Conservation (phyloP, 2,113 vertebrate species). For the Pholis gunnellus region DNA sequence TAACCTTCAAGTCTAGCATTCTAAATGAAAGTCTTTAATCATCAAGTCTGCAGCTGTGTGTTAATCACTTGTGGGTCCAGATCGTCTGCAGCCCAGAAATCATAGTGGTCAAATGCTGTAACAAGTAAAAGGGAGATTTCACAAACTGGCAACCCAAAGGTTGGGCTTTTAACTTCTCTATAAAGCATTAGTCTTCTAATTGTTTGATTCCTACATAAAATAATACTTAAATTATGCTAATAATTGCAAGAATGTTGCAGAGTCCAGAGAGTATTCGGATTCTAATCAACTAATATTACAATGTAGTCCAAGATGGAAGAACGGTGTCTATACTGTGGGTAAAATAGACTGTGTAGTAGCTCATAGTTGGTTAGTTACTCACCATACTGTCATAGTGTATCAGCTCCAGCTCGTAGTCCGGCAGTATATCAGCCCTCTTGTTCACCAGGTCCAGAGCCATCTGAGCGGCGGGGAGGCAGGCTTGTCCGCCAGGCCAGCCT, state of each 20-base stretch:
- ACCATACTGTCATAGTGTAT: constrained; percentile 92
- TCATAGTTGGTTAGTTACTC: constrained; percentile 49
- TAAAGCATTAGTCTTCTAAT: neutral
- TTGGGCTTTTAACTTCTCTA: neutral
- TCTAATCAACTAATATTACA: neutral
- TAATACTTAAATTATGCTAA: neutral
- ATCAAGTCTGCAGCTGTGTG: neutral
- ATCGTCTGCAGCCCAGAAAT: neutral
- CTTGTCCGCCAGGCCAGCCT: constrained; percentile 92
- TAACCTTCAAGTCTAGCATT: neutral
- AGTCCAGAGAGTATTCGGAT: neutral
- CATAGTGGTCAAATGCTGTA: neutral
- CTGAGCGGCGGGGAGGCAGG: constrained; percentile 89
- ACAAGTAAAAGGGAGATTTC: neutral
- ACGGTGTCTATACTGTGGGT: neutral
- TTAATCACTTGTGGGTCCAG: neutral
- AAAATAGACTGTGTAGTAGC: neutral
- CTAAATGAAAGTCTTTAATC: neutral
- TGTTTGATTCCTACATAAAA: too few species aligned
- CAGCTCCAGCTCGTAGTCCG: constrained; percentile 90
- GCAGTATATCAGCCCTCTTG: constrained; percentile 89
- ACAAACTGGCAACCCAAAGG: neutral
- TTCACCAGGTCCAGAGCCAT: constrained; percentile 92
- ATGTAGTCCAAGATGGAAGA: neutral
- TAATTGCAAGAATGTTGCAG: neutral